Evolutionary conservation across 2,797 vertebrate genomes (phyloP), one percentile per base, ranked within the genome.

Genomic region (Melanotaenia boesemani): DNA sequence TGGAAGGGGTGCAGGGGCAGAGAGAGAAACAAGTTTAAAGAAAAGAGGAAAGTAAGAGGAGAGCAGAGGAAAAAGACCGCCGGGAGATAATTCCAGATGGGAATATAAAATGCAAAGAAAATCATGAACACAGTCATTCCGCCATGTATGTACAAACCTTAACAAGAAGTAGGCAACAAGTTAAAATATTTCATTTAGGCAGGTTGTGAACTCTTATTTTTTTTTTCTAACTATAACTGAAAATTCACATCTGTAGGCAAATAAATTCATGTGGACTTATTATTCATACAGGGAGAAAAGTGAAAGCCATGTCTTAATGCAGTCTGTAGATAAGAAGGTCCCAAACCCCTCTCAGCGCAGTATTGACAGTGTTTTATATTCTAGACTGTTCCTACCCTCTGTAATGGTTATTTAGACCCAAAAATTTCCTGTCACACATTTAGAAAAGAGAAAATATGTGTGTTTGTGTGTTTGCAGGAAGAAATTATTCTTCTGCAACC

Each of bases 391-490:
- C 81, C 86, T 78, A 67, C 81, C 78, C 77, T 66, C 77, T 75
- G 84, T 85, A 88, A 89, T 90, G 88, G 85, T 89, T 91, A 88
- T 92, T 92, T 89, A 90, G 80, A 76, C 80, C 74, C 72, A 46
- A 77, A 90, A 87, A 81, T 87, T 86, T 69, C 37, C 80, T 76
- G 81, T 64, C 74, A 83, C 86, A 85, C 78, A 77, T 86, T 80
- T 52, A 57, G 70, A 77, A 63, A 71, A 61, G 28, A 72, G 58
- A 70, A 52, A 15, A 62, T 57, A 26, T 62, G 41, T 55, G 24
- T 34, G 28, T 59, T 65, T 46, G 68, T 54, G 20, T 67, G 65
- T 28, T 13, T 13, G 68, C 65, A 72, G 34, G 36, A 83, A 71
- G 28, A 87, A 85, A 87, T 88, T 62, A 83, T 85, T 89, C 83